phyloP scores from a whole-genome alignment of 1,140 invertebrate species.

The Sycobia sp. region DNA sequence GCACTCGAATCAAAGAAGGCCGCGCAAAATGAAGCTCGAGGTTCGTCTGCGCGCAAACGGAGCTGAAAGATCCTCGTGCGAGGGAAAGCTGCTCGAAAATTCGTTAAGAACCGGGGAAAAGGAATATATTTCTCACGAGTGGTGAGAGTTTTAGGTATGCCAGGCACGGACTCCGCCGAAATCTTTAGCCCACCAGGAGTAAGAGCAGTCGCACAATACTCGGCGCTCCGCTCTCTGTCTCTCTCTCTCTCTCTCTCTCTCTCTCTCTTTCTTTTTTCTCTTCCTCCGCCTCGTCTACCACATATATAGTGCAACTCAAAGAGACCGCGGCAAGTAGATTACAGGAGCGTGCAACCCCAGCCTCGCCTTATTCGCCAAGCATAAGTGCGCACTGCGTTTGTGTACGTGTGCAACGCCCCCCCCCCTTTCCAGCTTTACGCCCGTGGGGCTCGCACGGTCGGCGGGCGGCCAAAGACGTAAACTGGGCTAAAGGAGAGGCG shows the following conservation, averaged over 20 bases:
- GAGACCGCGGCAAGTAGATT: slow-evolving; percentile 31
- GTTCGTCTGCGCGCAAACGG: too few relatives aligned
- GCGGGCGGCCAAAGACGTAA: too few relatives aligned
- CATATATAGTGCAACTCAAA: slow-evolving; percentile 17
- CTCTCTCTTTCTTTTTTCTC: background rate
- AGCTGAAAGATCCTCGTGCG: too few relatives aligned
- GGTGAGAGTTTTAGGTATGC: slow-evolving; percentile 19
- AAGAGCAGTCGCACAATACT: too few relatives aligned
- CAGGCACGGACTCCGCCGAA: slow-evolving; percentile 24
- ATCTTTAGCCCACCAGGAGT: too few relatives aligned
- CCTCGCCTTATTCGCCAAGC: background rate
- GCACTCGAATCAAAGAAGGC: too few relatives aligned
- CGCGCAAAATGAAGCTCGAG: too few relatives aligned
- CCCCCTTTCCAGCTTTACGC: too few relatives aligned
- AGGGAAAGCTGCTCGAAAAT: slow-evolving; percentile 16
- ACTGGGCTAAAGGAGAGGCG: background rate
- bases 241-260: background rate
- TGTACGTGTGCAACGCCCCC: background rate
- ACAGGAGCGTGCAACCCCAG: background rate
- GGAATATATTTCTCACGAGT: too few relatives aligned
- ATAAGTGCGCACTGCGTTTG: background rate
- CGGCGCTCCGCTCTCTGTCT: too few relatives aligned
- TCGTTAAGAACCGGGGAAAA: slow-evolving; percentile 29
- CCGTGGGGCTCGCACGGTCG: background rate
- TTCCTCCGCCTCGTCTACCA: background rate